A percentile compares a stretch with the other conserved stretches of the same genome.
These are phyloP conservation scores for Telmatochromis sp. DNA, from an alignment of 2,113 vertebrate genomes.

Conservation along the genomic window DNA sequence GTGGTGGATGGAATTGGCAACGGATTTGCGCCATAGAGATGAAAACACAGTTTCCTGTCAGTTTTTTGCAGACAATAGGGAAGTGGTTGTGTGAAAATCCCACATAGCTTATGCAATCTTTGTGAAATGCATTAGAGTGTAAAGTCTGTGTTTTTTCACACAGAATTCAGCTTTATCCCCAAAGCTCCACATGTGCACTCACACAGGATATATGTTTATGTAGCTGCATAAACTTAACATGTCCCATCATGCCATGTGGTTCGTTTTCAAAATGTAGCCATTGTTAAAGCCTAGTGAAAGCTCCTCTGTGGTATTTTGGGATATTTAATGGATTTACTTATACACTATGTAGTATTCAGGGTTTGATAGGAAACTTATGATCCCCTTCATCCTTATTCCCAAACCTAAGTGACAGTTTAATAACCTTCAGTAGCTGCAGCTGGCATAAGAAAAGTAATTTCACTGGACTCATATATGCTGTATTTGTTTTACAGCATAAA, in stretches of 20 bases:
- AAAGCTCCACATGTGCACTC: neutral
- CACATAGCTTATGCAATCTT: neutral
- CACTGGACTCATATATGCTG: neutral
- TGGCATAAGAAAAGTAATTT: neutral
- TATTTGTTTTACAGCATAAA: neutral
- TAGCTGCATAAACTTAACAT: neutral
- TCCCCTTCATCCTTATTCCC: neutral
- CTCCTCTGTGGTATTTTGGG: neutral
- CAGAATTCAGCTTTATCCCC: neutral
- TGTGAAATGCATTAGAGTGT: neutral
- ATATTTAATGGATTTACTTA: neutral
- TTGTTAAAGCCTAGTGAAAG: neutral
- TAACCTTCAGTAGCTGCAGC: neutral
- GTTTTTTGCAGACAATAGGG: neutral
- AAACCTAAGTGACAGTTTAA: neutral
- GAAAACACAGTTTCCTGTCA: neutral
- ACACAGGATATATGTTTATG: neutral
- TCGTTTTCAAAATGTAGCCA: neutral
- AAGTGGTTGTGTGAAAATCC: neutral
- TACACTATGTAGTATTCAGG: neutral
- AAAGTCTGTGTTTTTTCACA: neutral
- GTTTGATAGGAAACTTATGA: neutral
- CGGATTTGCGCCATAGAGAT: neutral
- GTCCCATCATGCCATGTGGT: neutral
- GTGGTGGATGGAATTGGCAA: neutral